phyloP scores from a whole-genome alignment of 2,113 vertebrate genomes.

The Notechis scutatus region DNA sequence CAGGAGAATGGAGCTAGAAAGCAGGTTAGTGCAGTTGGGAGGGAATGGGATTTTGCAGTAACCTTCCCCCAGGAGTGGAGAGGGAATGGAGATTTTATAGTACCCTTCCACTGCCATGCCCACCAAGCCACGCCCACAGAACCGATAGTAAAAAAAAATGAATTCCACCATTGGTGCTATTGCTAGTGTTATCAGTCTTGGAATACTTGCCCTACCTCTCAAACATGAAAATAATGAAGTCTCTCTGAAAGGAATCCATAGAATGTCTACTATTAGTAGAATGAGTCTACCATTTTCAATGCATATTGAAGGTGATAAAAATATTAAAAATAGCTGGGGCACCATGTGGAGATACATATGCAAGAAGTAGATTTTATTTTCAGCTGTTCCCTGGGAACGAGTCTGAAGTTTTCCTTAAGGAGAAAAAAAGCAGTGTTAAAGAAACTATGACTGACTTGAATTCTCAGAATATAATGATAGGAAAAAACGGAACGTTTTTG shows the following conservation, averaged over 20 bases:
- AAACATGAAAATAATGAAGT: neutral
- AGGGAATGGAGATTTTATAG: too few species aligned
- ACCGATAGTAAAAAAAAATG: too few species aligned
- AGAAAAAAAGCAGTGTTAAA: constrained; percentile 36
- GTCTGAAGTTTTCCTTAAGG: constrained; percentile 25
- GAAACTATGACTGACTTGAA: constrained; percentile 42
- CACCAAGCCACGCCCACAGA: too few species aligned
- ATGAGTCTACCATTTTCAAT: neutral
- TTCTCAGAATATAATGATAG: constrained; percentile 49
- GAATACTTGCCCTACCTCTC: neutral
- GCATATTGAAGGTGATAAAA: neutral
- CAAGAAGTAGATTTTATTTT: neutral
- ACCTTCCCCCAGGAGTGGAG: too few species aligned
- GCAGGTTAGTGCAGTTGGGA: too few species aligned
- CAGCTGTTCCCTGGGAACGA: neutral
- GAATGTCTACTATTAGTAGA: neutral
- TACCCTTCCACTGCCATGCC: too few species aligned
- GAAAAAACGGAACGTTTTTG: constrained; percentile 55
- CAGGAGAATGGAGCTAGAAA: too few species aligned
- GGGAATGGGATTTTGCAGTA: too few species aligned
- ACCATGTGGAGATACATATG: neutral
- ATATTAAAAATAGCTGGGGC: neutral
- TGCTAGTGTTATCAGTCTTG: neutral
- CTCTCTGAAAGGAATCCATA: neutral
- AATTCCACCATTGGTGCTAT: neutral